Percentiles rank a stretch among this genome's conserved stretches.
Conservation (phyloP, 2,888 invertebrate genomes). For the Clepsis dumicolana region DNA sequence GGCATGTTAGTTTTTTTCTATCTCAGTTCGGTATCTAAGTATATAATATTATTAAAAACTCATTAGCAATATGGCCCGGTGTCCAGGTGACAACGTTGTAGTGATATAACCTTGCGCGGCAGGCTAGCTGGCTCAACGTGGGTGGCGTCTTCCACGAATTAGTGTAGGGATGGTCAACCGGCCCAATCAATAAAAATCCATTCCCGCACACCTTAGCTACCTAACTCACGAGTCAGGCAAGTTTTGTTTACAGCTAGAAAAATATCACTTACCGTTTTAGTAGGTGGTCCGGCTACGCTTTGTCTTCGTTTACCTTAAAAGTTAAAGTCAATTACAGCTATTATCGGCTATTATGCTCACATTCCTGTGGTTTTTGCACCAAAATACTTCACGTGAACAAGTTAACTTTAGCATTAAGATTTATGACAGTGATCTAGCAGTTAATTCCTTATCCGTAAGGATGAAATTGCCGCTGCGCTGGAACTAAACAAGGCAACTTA, state of each 20-base stretch:
- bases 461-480: neutral
- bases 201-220: constrained; percentile 15
- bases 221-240: neutral
- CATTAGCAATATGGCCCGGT: neutral
- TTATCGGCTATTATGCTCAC: constrained; percentile 22
- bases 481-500: neutral
- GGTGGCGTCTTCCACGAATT: constrained; percentile 81
- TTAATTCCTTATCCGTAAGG: neutral
- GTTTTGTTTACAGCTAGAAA: neutral
- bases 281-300: constrained; percentile 1
- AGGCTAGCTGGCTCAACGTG: constrained; percentile 65
- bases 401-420: neutral
- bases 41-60: neutral
- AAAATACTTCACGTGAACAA: constrained; percentile 13
- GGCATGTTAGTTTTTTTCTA: neutral
- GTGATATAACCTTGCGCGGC: constrained; percentile 41
- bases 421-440: neutral
- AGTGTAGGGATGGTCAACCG: constrained; percentile 65
- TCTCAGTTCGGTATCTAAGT: too few relatives aligned
- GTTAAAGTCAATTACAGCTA: constrained; percentile 18
- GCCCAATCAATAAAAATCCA: constrained; percentile 45
- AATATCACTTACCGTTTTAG: neutral
- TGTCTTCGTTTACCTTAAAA: constrained; percentile 29
- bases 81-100: constrained; percentile 38
- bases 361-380: constrained; percentile 16